Evolutionary conservation across 2,113 vertebrate genomes (phyloP).

Genomic region (Syrrhaptes paradoxus): DNA sequence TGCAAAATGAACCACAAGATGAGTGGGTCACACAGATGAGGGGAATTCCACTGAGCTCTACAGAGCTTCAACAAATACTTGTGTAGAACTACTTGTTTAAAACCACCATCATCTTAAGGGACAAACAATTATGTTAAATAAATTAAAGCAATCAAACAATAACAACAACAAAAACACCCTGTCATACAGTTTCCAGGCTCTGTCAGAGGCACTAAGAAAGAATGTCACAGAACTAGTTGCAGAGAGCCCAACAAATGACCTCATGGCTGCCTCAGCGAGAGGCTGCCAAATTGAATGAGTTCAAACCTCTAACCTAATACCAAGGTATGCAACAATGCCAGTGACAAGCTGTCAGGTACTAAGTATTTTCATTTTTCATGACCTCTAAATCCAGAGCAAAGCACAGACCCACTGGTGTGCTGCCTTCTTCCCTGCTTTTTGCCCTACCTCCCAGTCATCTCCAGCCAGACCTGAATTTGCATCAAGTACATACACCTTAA

Average conservation of each 20-base stretch:
- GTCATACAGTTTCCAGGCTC: constrained; percentile 46
- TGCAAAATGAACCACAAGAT: background rate
- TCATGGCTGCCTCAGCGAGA: background rate
- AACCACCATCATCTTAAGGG: background rate
- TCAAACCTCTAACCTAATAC: background rate
- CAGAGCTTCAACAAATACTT: background rate
- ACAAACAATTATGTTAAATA: background rate
- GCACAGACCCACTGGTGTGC: background rate
- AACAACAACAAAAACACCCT: background rate
- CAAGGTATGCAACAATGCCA: background rate
- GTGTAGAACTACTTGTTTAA: background rate
- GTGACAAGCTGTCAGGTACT: background rate
- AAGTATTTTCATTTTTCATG: background rate
- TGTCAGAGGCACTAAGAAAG: constrained; percentile 18
- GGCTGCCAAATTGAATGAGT: background rate
- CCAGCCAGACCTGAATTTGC: background rate
- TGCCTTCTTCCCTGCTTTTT: background rate
- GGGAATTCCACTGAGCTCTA: background rate
- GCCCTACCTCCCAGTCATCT: background rate
- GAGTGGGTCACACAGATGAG: background rate
- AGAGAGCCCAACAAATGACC: background rate
- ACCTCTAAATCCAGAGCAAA: background rate
- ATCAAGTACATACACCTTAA: background rate
- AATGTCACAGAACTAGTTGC: constrained; percentile 16
- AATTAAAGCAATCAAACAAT: constrained; percentile 2